Evolutionary conservation across 2,113 vertebrate species (phyloP), one percentile per base, ranked within the genome.

Genomic region (Corythornis vintsioides): DNA sequence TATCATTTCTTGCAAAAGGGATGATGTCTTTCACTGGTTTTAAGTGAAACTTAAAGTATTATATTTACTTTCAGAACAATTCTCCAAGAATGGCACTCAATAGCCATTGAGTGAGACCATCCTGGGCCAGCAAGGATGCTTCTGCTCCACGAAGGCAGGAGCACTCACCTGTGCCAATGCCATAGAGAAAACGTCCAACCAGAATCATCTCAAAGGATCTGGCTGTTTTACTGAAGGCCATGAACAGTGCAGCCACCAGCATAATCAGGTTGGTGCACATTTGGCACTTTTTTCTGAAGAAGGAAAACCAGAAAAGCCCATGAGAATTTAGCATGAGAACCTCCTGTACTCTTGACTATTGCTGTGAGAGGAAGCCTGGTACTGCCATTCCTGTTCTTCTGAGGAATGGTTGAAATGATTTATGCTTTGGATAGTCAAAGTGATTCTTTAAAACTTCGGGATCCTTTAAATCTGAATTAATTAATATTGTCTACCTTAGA

Each of bases 121-220:
- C 21, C 22, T 60, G 63, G 52, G 24, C 18, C n/a, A 77, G 59
- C 38, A 57, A 33, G 26, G 50, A 25, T 47, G 40, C 48, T 73
- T 35, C 31, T 3, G 9, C 35, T 66, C 17, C 57, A 7, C 21
- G 8, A 35, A 21, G 45, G 10, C 33, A 17, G 1, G 8, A 47
- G 24, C 55, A 70, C 90, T 11, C 97, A 98, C 98, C 98, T 92
- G 96, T 81, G 50, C 97, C 98, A 47, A 98, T 88, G 67, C 98
- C 98, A 10, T 97, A 98, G 52, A 98, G 96, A 66, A 98, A 95
- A 42, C 98, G 96, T 45, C 97, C 98, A 3, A 97, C 57, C 61
- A 98, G 86, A 79, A 98, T 97, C 97, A 98, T 98, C 96, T 98
- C 98, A 2, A 98, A 98, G 57, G 98, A 98, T 66, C 56, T 95